Base-by-base conservation (phyloP, 2,113 vertebrate genomes). In the Eublepharis macularius region DNA sequence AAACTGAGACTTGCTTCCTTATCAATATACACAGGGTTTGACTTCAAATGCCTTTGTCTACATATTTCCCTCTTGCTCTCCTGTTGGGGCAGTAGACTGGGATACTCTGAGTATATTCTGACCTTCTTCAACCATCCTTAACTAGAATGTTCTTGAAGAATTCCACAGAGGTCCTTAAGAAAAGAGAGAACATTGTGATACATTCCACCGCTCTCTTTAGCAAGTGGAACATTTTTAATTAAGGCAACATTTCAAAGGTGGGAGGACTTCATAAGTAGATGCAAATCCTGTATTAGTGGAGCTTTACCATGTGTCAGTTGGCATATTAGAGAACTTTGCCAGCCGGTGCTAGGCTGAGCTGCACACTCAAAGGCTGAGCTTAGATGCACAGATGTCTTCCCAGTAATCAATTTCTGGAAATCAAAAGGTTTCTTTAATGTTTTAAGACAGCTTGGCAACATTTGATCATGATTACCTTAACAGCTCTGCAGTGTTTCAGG, bases 341-440 rank as follows among this genome's bases (percentile, higher is more conserved):
- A 75, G 41, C 47, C 54, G 70, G 78, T 41, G 34, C 0, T 83
- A 76, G 78, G 41, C 39, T 45, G 60, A 84, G 54, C 72, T 43
- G 82, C 85, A 17, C 68, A 79, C 60, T 85, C 76, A 24, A n/a
- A 68, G 81, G 87, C 74, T 43, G 84, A 86, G 65, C 49, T 88
- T 86, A 66, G 69, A 34, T 60, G 81, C 89, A 84, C 88, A 92
- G 88, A 91, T 92, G 86, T 83, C 89, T 89, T 43, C 83, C 76
- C 85, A 77, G 72, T 89, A 86, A 90, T 83, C 72, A 77, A 87
- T 92, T 93, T 90, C 77, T 89, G 88, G 80, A 81, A 89, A 87
- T 84, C 90, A 91, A 89, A 91, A 86, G 57, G 83, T 90, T 87
- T 60, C 86, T 90, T 90, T 93, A 87, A 92, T 91, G 87, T 57